Conservation (phyloP, 2,797 vertebrate species). For the Kryptopterus vitreolus region DNA sequence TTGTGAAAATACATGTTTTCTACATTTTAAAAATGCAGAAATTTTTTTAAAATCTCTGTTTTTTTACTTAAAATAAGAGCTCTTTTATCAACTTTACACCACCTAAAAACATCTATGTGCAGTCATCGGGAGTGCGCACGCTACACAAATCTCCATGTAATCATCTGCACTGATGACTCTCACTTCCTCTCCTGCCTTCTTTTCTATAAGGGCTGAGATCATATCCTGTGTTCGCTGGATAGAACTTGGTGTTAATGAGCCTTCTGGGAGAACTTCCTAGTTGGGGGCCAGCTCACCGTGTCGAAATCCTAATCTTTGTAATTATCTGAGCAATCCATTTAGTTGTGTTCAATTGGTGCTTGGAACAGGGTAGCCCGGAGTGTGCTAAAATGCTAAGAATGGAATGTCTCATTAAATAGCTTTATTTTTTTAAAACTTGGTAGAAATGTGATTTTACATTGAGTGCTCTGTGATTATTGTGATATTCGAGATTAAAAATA, state of each 20-base stretch:
- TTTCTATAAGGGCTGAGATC: conserved; percentile 37
- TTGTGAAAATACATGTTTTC: too few relatives aligned
- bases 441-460: not conserved
- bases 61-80: too few relatives aligned
- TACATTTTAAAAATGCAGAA: too few relatives aligned
- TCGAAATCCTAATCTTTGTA: conserved; percentile 29
- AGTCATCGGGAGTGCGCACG: not conserved
- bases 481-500: not conserved
- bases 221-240: conserved; percentile 44
- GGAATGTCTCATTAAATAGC: not conserved
- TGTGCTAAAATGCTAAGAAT: conserved; percentile 29
- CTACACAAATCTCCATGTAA: conserved; percentile 18
- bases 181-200: conserved; percentile 21
- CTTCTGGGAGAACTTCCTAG: conserved; percentile 28
- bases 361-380: conserved; percentile 20
- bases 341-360: conserved; percentile 11
- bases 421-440: not conserved
- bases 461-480: not conserved
- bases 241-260: conserved; percentile 32
- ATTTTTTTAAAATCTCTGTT: too few relatives aligned
- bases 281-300: not conserved
- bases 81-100: conserved; percentile 9
- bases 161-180: conserved; percentile 43
- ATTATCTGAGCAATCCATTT: conserved; percentile 27
- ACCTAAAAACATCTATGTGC: not conserved